Evolutionary conservation across 1,140 invertebrate species (phyloP).

Genomic region (Leptoteleia sp.): DNA sequence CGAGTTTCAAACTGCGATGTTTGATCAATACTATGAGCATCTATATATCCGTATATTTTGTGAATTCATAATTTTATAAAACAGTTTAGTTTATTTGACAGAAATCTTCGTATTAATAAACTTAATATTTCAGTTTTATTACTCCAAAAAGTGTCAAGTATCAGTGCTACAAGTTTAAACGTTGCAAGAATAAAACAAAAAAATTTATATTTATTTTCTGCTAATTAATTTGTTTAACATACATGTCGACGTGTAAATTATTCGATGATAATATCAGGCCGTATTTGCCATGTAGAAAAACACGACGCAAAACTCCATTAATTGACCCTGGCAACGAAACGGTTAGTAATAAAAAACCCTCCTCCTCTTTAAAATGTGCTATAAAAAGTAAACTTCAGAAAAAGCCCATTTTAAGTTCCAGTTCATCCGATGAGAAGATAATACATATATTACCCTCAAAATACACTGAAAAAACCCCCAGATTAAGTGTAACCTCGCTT

Average conservation of each 20-base stretch:
- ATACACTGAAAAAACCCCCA: slow-evolving; percentile 22
- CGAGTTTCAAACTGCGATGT: slow-evolving; percentile 8
- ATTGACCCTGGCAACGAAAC: slow-evolving; percentile 54
- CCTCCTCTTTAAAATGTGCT: slow-evolving; percentile 58
- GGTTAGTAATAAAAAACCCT: slow-evolving; percentile 60
- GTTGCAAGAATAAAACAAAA: not conserved
- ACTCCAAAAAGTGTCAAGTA: too few species aligned
- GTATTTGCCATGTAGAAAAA: slow-evolving; percentile 34
- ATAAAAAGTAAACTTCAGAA: slow-evolving; percentile 45
- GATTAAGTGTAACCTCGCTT: slow-evolving; percentile 30
- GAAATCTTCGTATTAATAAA: too few species aligned
- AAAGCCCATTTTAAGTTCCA: slow-evolving; percentile 11
- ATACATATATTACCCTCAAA: slow-evolving; percentile 45
- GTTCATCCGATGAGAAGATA: not conserved
- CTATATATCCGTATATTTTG: not conserved
- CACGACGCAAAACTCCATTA: slow-evolving; percentile 53
- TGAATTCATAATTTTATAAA: not conserved
- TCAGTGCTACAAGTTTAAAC: too few species aligned
- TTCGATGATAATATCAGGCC: slow-evolving; percentile 64
- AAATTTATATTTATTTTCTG: not conserved
- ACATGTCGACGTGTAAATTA: slow-evolving; percentile 55
- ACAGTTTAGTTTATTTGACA: slow-evolving; percentile 3
- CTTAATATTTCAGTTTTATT: too few species aligned
- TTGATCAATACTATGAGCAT: slow-evolving; percentile 29
- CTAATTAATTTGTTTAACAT: not conserved